Percentiles rank a stretch among this genome's conserved stretches.
phyloP scores from a whole-genome alignment of 2,888 invertebrate genomes.

The Lasius platythorax region DNA sequence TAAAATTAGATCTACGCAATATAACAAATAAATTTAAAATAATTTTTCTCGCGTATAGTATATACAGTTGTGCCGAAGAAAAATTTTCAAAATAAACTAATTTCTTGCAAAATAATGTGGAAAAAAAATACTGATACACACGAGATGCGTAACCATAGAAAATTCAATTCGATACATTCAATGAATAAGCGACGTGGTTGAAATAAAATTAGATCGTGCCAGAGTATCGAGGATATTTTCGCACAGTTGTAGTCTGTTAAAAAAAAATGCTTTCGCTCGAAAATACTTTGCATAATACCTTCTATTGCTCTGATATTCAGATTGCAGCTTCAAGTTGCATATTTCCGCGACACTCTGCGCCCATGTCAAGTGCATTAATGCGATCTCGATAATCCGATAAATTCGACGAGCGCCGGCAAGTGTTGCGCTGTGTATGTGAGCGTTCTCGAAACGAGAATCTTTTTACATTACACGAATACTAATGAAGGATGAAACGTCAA shows the following conservation, averaged over 20 bases:
- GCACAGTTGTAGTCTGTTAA: not conserved
- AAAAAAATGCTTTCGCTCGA: not conserved
- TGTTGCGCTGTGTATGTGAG: not conserved
- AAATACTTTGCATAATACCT: not conserved
- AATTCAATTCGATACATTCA: not conserved
- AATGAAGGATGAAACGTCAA: not conserved
- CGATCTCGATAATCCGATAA: conserved; percentile 1
- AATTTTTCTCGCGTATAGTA: not conserved
- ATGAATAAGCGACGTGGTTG: not conserved
- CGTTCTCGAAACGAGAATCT: not conserved
- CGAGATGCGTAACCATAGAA: no score
- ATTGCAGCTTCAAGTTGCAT: conserved; percentile 3
- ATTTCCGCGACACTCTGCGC: not conserved
- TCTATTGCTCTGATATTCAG: not conserved
- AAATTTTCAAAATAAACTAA: not conserved
- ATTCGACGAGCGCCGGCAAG: not conserved
- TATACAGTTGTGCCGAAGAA: not conserved
- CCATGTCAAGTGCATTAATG: conserved; percentile 7
- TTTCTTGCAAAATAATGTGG: not conserved
- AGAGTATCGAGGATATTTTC: not conserved
- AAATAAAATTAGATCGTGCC: not conserved
- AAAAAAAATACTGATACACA: not conserved
- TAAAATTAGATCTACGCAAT: not conserved
- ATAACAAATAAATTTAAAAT: not conserved
- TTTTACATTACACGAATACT: not conserved